Evolutionary conservation across 2,113 vertebrate species (phyloP).

Genomic region (Apteryx mantelli): DNA sequence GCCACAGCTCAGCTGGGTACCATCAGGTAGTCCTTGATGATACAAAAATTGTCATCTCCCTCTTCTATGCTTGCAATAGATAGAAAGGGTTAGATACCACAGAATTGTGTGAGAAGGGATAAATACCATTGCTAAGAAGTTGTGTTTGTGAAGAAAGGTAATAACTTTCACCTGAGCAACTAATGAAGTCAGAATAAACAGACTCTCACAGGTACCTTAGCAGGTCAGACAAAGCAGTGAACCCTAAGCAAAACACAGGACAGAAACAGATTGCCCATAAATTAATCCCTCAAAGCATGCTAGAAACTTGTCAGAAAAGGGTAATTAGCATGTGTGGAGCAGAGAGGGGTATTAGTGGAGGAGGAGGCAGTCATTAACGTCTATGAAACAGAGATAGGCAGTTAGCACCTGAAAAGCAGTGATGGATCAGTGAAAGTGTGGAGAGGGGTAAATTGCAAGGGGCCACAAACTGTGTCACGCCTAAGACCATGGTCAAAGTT

Average conservation of each 20-base stretch:
- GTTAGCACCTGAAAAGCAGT: not conserved
- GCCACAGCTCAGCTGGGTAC: not conserved
- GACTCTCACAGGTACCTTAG: not conserved
- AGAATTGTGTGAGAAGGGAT: not conserved
- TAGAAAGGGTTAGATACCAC: not conserved
- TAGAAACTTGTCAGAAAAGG: not conserved
- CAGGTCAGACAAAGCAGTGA: not conserved
- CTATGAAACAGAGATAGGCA: fast-evolving
- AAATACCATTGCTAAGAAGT: not conserved
- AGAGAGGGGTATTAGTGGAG: not conserved
- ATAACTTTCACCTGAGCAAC: not conserved
- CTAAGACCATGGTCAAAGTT: not conserved
- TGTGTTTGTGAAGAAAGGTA: not conserved
- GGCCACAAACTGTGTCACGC: not conserved
- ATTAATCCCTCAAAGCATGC: not conserved
- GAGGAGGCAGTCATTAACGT: not conserved
- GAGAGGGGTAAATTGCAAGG: not conserved
- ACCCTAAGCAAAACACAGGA: not conserved
- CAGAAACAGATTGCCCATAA: not conserved
- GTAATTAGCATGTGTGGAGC: not conserved
- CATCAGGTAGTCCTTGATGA: not conserved
- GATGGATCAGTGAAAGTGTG: not conserved
- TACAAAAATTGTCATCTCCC: not conserved
- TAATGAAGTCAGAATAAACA: not conserved
- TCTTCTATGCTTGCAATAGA: not conserved